Conservation (phyloP, 2,888 invertebrate genomes). For the Sinopyrophorus schimmeli region DNA sequence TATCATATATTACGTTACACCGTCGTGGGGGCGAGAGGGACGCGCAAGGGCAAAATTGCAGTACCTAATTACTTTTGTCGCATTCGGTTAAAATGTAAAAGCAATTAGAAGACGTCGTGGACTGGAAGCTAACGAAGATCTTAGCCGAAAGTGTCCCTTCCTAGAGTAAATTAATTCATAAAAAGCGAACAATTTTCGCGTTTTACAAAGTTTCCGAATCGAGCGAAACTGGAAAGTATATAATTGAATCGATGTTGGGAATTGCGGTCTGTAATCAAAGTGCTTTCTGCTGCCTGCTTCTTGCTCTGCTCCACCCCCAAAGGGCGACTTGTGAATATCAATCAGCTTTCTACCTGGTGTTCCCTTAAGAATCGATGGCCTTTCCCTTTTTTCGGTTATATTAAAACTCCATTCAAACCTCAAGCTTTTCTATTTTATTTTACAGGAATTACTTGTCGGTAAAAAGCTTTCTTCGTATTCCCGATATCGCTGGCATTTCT, state of each 20-base stretch:
- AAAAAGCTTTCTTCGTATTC: too few species aligned
- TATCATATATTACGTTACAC: too few species aligned
- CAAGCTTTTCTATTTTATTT: too few species aligned
- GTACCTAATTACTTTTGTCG: slow-evolving; percentile 26
- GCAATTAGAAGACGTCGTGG: slow-evolving; percentile 26
- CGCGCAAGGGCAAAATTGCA: too few species aligned
- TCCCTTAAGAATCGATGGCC: too few species aligned
- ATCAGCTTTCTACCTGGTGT: slow-evolving; percentile 29
- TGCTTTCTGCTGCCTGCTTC: slow-evolving; percentile 39
- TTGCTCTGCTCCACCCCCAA: slow-evolving; percentile 32
- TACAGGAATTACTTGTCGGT: too few species aligned
- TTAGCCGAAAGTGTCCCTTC: slow-evolving; percentile 27
- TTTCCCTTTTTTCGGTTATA: too few species aligned
- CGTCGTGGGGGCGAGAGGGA: too few species aligned
- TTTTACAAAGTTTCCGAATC: slow-evolving; percentile 41
- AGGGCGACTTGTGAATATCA: slow-evolving; percentile 40
- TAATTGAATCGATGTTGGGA: slow-evolving; percentile 44
- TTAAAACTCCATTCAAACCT: too few species aligned
- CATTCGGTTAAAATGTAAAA: slow-evolving; percentile 27
- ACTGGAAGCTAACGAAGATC: slow-evolving; percentile 28
- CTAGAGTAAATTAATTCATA: slow-evolving; percentile 35
- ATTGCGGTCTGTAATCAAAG: slow-evolving; percentile 45
- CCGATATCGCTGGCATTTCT: too few species aligned
- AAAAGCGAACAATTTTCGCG: slow-evolving; percentile 40
- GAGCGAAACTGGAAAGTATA: slow-evolving; percentile 40